phyloP scores from a whole-genome alignment of 1,140 invertebrate genomes.

The Mya arenaria region DNA sequence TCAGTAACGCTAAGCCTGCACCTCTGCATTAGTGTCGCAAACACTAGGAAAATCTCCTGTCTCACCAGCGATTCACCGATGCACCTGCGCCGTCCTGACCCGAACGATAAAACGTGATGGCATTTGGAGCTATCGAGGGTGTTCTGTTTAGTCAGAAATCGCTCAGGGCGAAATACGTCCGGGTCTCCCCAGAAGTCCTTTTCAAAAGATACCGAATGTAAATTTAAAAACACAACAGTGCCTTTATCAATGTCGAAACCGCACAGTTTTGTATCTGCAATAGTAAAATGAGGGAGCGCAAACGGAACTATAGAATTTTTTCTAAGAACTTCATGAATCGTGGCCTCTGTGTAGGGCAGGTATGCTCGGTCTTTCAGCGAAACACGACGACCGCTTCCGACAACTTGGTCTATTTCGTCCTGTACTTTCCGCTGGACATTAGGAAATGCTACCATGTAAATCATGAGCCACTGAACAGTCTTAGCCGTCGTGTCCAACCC shows the following conservation, averaged over 20 bases:
- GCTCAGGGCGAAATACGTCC: neutral
- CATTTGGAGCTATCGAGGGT: neutral
- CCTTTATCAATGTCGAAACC: slow-evolving; percentile 71
- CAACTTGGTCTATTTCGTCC: no score
- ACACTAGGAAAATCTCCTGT: neutral
- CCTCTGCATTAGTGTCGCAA: slow-evolving; percentile 7
- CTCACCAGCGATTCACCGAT: slow-evolving; percentile 6
- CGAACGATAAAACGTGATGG: neutral
- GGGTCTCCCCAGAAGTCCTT: slow-evolving; percentile 10
- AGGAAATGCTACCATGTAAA: slow-evolving; percentile 89
- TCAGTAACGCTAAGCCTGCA: slow-evolving; percentile 19
- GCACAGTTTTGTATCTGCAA: slow-evolving; percentile 62
- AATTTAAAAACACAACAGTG: slow-evolving; percentile 8
- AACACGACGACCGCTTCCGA: slow-evolving; percentile 88
- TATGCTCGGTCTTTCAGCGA: slow-evolving; percentile 86
- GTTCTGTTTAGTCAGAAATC: slow-evolving; percentile 4
- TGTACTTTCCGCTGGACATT: slow-evolving; percentile 89
- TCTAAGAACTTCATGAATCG: slow-evolving; percentile 68
- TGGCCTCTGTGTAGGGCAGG: slow-evolving; percentile 70
- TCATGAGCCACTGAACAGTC: slow-evolving; percentile 92
- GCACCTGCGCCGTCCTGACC: slow-evolving; percentile 3
- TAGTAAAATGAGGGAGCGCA: slow-evolving; percentile 61
- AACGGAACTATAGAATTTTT: slow-evolving; percentile 75
- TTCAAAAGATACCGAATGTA: slow-evolving; percentile 14
- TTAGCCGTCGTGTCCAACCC: slow-evolving; percentile 84